Evolutionary conservation across 2,113 vertebrate genomes (phyloP), one percentile per base, ranked within the genome.

Genomic region (Macroglossus sobrinus): DNA sequence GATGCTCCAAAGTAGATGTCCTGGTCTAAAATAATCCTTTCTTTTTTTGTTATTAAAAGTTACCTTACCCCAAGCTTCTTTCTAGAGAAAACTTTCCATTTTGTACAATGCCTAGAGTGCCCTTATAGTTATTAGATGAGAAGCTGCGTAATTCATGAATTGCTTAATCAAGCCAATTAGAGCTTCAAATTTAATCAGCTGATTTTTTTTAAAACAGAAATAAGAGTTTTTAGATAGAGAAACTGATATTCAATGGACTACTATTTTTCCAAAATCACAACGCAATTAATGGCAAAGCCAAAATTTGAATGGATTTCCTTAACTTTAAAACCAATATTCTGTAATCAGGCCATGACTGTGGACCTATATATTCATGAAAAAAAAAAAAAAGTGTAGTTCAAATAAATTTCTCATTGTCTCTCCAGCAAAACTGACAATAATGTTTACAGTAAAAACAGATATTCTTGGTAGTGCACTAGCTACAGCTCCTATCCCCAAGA

Each of bases 371-470:
- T 69, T 79, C 43, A 64, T 16, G 15, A 50, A 16, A 50, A 50
- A 50, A 15, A 76, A 57, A 15, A 47, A 50, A 96, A 95, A 45
- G 21, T 35, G 0, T 14, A 75, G 19, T 57, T 92, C 40, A 68
- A 78, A 61, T 24, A 57, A 50, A 57, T 35, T 69, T 89, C 76
- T 66, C 43, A 69, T 69, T 76, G 40, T 72, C 33, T 93, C 66
- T 43, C 66, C 75, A 55, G 2, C 64, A 59, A 68, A 55, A 63
- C 0, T 90, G 76, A 80, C 15, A 69, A 59, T 63, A 72, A 79
- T 21, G 7, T 50, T 90, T 78, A 93, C 22, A 93, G n/a, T 78
- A 69, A 90, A 95, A 84, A 92, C 4, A 78, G 76, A 40, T 69
- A 66, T 33, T 59, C 35, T 61, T 79, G 55, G 50, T 59, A 75